Conservation (phyloP, 2,113 vertebrate genomes). For the Pogonocichla stellata region DNA sequence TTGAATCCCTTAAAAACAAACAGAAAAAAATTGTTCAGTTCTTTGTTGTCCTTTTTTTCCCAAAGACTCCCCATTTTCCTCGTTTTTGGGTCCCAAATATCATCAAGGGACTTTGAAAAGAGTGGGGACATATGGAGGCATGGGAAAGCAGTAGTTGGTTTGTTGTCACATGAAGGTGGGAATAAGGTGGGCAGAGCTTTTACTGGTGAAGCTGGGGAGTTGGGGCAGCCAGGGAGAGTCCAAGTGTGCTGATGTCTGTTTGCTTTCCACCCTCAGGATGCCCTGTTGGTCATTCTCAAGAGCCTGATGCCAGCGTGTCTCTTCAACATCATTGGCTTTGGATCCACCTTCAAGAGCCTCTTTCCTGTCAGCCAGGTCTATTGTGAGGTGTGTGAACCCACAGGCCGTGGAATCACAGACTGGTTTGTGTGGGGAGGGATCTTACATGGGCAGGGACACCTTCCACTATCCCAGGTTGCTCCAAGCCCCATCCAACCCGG, state of each 20-base stretch:
- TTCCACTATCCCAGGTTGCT: neutral
- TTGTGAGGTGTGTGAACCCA: conserved; percentile 80
- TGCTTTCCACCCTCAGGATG: conserved; percentile 74
- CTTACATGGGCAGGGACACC: neutral
- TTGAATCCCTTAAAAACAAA: conserved; percentile 22
- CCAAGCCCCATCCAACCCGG: accelerated
- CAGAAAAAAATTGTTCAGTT: neutral
- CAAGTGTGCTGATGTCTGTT: neutral
- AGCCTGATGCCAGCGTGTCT: conserved; percentile 88
- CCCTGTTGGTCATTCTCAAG: conserved; percentile 89
- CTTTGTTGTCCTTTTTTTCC: neutral
- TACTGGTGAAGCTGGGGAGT: neutral
- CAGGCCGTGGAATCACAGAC: neutral
- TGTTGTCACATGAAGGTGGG: neutral
- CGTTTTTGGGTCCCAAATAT: neutral
- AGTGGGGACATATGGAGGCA: neutral
- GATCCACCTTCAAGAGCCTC: conserved; percentile 87
- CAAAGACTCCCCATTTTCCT: neutral
- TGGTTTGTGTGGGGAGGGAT: neutral
- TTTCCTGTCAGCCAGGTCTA: conserved; percentile 89
- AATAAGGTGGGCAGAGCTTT: neutral
- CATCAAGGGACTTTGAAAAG: neutral
- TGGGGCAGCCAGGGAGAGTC: neutral
- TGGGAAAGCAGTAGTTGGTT: neutral
- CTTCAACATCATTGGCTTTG: conserved; percentile 91